Evolutionary conservation across 1,140 invertebrate genomes (phyloP).

Genomic region (Drosophila orosa): DNA sequence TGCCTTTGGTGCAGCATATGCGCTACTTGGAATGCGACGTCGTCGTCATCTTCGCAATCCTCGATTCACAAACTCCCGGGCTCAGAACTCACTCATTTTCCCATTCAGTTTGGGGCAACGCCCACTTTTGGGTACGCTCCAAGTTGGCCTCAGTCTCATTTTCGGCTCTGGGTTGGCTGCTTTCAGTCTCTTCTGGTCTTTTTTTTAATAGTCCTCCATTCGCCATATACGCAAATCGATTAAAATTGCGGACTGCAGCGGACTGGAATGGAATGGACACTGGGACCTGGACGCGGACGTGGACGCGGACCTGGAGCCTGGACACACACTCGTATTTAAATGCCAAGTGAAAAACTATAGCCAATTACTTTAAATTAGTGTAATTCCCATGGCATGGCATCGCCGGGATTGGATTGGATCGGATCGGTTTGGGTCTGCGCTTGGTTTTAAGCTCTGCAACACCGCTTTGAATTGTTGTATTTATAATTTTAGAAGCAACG

Average conservation of each 20-base stretch:
- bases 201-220: constrained; percentile 78
- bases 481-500: constrained; percentile 71
- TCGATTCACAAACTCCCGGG: constrained; percentile 36
- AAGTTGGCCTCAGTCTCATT: constrained; percentile 64
- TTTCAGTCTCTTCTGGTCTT: constrained; percentile 37
- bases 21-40: constrained; percentile 78
- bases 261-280: constrained; percentile 26
- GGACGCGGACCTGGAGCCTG: constrained; percentile 9
- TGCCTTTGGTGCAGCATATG: constrained; percentile 75
- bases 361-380: constrained; percentile 84
- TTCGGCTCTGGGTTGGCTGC: constrained; percentile 64
- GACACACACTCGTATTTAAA: constrained; percentile 73
- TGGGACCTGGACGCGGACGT: background rate
- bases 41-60: constrained; percentile 18
- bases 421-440: constrained; percentile 37
- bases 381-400: constrained; percentile 78
- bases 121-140: constrained; percentile 79
- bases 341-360: constrained; percentile 82
- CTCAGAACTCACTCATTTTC: constrained; percentile 80
- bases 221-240: constrained; percentile 83
- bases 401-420: constrained; percentile 46
- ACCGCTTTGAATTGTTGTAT: constrained; percentile 51
- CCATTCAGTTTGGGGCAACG: constrained; percentile 81
- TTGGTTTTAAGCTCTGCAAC: constrained; percentile 2
- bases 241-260: constrained; percentile 71